Evolutionary conservation across 2,113 vertebrate genomes (phyloP), one percentile per base, ranked within the genome.

Genomic region (Hippocampus zosterae): DNA sequence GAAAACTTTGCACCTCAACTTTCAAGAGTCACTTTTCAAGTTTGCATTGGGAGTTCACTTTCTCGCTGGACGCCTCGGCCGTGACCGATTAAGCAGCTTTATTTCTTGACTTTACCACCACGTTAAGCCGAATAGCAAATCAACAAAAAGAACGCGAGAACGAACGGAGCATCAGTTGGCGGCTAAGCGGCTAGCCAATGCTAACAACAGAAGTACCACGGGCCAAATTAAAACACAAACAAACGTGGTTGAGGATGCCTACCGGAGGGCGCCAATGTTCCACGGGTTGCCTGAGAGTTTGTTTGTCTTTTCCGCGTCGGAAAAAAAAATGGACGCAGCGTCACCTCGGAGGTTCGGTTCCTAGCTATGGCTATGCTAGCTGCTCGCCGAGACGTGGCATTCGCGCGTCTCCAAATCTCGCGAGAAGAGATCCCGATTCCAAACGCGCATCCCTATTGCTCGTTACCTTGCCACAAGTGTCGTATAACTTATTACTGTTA

Each of bases 361-460:
- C 75, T 63, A 7, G 50, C 77, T 62, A 25, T 16, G 33, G 27
- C 16, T 33, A 33, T 60, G 57, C 57, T 64, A 41, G 68, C 74
- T 63, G 63, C 60, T 69, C 48, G 72, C 64, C 66, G 63, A 86
- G 87, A 91, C 90, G 90, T 91, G 90, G 90, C 90, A 77, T 87
- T 85, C 57, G 56, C 76, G 76, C 81, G 33, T 37, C 5, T 0
- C 7, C 16, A 82, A 74, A 29, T 87, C 83, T 88, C 89, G 90
- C 90, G 89, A 12, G 82, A 76, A 12, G 18, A 0, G 41, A 10
- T 61, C 46, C 25, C 52, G 46, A 65, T 67, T 41, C 21, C 10
- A 1, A 40, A 1, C 9, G 3, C 0, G 63, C 13, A 11, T 63
- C 56, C 23, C n/a, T 6, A 48, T 50, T 21, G 41, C 0, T 0